These are phyloP conservation scores for Enteromius radiatus DNA, from an alignment of 2,797 vertebrate genomes.

Conservation along the genomic window DNA sequence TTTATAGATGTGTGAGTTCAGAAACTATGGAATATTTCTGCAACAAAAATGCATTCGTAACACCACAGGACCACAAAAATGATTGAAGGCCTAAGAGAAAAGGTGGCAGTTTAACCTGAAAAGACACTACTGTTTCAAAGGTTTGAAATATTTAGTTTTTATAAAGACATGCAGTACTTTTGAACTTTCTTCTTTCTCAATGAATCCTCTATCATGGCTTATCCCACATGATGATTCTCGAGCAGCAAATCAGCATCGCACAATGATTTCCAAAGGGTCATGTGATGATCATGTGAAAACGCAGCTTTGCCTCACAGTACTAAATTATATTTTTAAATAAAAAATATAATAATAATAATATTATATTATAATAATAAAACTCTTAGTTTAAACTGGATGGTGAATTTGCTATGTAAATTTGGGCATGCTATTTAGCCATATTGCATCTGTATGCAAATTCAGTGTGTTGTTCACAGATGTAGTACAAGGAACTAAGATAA, in stretches of 20 bases:
- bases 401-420: background rate
- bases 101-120: background rate
- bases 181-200: background rate
- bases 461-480: slow-evolving; percentile 8
- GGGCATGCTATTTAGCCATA: background rate
- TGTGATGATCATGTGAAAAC: background rate
- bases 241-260: background rate
- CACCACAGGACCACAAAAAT: too few species aligned
- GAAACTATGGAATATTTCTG: background rate
- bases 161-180: background rate
- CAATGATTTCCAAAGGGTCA: background rate
- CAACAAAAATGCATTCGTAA: background rate
- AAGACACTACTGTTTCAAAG: background rate
- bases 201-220: background rate
- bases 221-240: background rate
- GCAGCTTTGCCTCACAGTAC: background rate
- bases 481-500: slow-evolving; percentile 17
- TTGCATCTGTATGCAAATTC: background rate
- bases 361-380: background rate
- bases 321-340: background rate
- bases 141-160: background rate
- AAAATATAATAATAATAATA: background rate
- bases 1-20: background rate
- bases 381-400: background rate
- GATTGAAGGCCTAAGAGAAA: background rate